phyloP scores from a whole-genome alignment of 2,797 vertebrate genomes.

The Microchirus variegatus region DNA sequence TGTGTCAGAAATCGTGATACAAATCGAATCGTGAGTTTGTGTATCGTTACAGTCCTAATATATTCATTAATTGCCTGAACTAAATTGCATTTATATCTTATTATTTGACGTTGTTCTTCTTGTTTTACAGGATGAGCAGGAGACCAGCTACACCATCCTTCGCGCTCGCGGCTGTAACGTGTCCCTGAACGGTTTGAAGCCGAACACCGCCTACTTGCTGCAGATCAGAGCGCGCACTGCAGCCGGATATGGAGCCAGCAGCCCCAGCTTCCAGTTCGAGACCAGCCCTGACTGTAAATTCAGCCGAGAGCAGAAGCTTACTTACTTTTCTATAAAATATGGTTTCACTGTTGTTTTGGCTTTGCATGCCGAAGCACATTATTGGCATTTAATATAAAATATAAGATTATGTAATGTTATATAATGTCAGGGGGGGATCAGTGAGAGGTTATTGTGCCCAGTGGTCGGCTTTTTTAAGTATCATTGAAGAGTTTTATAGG shows the following conservation, averaged over 20 bases:
- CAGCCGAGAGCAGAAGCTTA: background rate
- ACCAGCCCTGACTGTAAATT: slow-evolving; percentile 95
- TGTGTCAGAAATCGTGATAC: no score
- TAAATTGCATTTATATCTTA: slow-evolving; percentile 15
- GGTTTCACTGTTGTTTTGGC: background rate
- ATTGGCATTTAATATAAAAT: background rate
- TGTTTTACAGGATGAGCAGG: slow-evolving; percentile 92
- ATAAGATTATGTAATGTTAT: background rate
- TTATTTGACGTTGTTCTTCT: slow-evolving; percentile 1
- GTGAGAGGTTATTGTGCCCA: no score
- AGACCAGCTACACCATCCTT: slow-evolving; percentile 98
- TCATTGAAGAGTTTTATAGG: no score
- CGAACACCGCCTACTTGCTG: slow-evolving; percentile 94
- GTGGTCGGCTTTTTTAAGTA: no score
- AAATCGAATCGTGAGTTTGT: no score
- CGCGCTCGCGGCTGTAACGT: slow-evolving; percentile 93
- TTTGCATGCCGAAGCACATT: no score
- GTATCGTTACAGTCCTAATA: no score
- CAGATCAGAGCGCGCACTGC: slow-evolving; percentile 97
- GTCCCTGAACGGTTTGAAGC: slow-evolving; percentile 93
- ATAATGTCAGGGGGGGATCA: no score
- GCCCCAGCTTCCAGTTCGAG: slow-evolving; percentile 97
- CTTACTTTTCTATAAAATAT: background rate
- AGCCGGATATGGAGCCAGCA: slow-evolving; percentile 94
- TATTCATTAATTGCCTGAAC: background rate